Evolutionary conservation across 2,888 invertebrate species (phyloP).

Genomic region (Epinotia brunnichana): DNA sequence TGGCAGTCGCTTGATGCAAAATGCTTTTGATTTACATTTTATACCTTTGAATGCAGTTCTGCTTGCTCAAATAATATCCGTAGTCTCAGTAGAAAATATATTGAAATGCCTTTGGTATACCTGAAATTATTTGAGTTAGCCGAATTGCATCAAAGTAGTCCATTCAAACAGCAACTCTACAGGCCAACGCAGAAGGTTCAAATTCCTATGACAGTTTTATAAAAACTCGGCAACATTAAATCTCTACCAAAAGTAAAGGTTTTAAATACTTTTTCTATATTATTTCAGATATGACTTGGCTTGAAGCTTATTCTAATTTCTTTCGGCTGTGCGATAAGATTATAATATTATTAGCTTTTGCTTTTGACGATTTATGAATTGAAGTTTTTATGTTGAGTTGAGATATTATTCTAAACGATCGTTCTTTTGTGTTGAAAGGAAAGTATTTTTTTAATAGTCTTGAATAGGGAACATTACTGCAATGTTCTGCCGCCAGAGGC

Average conservation of each 20-base stretch:
- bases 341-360: conserved; percentile 17
- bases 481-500: too few species aligned
- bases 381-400: not conserved
- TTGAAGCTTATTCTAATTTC: conserved; percentile 26
- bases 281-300: not conserved
- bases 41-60: conserved; percentile 14
- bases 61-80: conserved; percentile 11
- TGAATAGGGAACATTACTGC: too few species aligned
- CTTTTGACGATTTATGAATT: not conserved
- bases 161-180: too few species aligned
- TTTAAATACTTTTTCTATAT: not conserved
- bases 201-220: too few species aligned
- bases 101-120: not conserved
- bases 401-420: not conserved
- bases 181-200: too few species aligned
- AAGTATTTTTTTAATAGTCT: too few species aligned
- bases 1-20: too few species aligned
- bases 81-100: not conserved
- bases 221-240: too few species aligned
- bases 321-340: not conserved
- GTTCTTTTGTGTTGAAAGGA: too few species aligned
- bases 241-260: too few species aligned
- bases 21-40: conserved; percentile 27
- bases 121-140: too few species aligned
- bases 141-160: too few species aligned